A percentile compares a stretch with the other conserved stretches of the same genome.
Evolutionary conservation across 2,797 vertebrate genomes (phyloP).

Genomic region (Urophycis tenuis): DNA sequence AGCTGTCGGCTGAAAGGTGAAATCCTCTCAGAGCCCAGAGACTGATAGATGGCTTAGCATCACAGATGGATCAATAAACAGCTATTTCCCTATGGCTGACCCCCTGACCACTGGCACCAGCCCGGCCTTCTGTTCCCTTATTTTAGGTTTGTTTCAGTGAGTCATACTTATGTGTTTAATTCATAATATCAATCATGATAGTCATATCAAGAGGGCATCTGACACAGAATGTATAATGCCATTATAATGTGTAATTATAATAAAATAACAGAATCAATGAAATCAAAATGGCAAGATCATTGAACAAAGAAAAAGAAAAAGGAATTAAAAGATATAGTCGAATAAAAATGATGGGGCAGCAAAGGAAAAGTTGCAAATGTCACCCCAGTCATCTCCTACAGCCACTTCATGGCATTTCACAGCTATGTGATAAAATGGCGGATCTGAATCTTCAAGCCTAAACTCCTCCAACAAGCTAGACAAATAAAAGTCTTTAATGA

Average conservation of each 20-base stretch:
- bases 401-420: background rate
- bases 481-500: background rate
- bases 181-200: background rate
- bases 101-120: background rate
- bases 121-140: background rate
- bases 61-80: constrained; percentile 23
- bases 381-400: background rate
- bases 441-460: background rate
- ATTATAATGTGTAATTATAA: background rate
- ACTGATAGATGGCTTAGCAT: constrained; percentile 26
- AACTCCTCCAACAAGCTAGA: background rate
- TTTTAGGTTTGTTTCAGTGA: background rate
- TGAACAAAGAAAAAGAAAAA: background rate
- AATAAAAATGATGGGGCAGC: background rate
- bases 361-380: background rate
- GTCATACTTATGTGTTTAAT: background rate
- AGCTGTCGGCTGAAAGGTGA: background rate
- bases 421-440: background rate
- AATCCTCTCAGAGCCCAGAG: background rate
- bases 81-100: constrained; percentile 33
- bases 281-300: background rate
- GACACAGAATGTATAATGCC: background rate
- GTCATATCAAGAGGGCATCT: background rate
- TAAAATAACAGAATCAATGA: background rate
- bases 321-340: background rate